Base-by-base conservation (phyloP, 2,888 invertebrate genomes). In the Eupithecia insigniata region DNA sequence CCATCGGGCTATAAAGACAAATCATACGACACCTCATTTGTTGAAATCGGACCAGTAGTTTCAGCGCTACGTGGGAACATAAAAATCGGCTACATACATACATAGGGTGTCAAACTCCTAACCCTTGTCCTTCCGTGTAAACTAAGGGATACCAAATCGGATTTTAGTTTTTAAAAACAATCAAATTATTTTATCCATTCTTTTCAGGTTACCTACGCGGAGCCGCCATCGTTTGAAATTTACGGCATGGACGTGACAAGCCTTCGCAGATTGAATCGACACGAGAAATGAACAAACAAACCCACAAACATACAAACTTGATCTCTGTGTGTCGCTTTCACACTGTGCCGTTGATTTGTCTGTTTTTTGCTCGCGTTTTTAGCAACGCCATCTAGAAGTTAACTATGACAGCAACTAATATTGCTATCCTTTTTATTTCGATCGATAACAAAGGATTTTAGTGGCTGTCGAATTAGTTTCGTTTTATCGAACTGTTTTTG, bases 171-270 rank as follows among this genome's bases (percentile, higher is more conserved):
- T n/a, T n/a, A n/a, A n/a, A n/a, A n/a, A n/a, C n/a, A n/a, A n/a
- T n/a, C n/a, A n/a, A n/a, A 1, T 14, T 0, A 46, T 8, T n/a
- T 46, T 46, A n/a, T n/a, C n/a, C 1, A n/a, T 46, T 0, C 12
- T 10, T 72, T 72, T n/a, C 82, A 91, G 91, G 90, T 90, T 12
- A 83, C 67, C n/a, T 89, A 91, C 65, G 84, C 84, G 46, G 88
- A 89, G 70, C 83, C 90, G 0, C 83, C 90, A 0, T 5, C 77
- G 0, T 93, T 92, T 74, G 55, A 79, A 0, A 92, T 93, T 36
- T 93, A 89, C 76, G 93, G 93, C 10, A 91, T 93, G 91, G 89
- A 90, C 3, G 91, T 93, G 12, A 90, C 90, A 7, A 89, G 86
- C 78, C 81, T 93, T 69, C 87, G 93, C n/a, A 88, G 88, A 85